Conservation (phyloP, 2,888 invertebrate species). For the Campaea margaritaria region DNA sequence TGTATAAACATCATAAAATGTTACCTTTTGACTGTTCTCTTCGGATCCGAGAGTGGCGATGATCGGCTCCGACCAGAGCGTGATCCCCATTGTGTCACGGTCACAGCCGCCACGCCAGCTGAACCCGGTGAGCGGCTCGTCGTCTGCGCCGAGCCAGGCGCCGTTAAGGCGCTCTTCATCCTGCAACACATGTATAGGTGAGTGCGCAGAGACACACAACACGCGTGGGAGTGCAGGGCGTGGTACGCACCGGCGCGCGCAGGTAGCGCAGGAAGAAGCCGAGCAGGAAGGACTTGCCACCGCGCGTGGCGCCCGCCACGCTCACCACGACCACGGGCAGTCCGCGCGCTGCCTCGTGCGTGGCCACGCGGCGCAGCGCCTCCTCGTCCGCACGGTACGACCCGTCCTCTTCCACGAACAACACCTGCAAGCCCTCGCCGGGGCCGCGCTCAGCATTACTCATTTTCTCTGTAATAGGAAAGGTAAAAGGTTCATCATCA, state of each 20-base stretch:
- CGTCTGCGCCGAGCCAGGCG: constrained; percentile 89
- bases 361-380: constrained; percentile 39
- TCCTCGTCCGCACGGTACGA: constrained; percentile 44
- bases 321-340: constrained; percentile 54
- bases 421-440: constrained; percentile 44
- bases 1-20: no score
- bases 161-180: constrained; percentile 43
- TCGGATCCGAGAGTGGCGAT: constrained; percentile 81
- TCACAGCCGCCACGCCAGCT: constrained; percentile 97
- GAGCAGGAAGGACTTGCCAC: constrained; percentile 61
- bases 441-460: background rate
- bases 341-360: constrained; percentile 27
- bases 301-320: constrained; percentile 59
- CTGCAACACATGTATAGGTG: constrained; percentile 33
- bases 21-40: constrained; percentile 50
- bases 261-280: constrained; percentile 59
- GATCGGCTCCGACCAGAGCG: constrained; percentile 96
- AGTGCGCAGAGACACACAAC: no score
- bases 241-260: constrained; percentile 46
- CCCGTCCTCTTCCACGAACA: constrained; percentile 40
- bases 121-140: constrained; percentile 92
- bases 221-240: no score
- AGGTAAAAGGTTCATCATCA: background rate
- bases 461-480: background rate
- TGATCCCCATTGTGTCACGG: constrained; percentile 96